Conservation (phyloP, 2,888 invertebrate species). For the Spodoptera littoralis region DNA sequence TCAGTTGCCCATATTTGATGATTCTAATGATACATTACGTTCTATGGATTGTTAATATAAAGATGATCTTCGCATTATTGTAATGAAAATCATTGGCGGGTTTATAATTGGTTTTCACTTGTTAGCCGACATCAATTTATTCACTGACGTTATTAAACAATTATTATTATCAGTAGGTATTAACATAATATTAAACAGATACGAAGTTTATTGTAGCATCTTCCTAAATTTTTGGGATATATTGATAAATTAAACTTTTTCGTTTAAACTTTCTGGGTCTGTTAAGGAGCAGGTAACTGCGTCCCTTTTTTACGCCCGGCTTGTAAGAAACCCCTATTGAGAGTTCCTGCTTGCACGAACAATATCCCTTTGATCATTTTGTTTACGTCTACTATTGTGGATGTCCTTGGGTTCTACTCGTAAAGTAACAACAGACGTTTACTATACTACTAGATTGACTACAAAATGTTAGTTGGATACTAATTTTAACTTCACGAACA, state of each 20-base stretch:
- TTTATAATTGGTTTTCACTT: constrained; percentile 28
- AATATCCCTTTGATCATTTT: constrained; percentile 58
- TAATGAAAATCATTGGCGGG: constrained; percentile 68
- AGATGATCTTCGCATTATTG: constrained; percentile 40
- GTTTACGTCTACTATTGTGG: constrained; percentile 51
- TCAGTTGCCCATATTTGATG: constrained; percentile 62
- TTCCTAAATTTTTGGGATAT: constrained; percentile 4
- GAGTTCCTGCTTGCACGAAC: constrained; percentile 47
- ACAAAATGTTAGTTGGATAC: constrained; percentile 22
- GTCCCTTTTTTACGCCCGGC: constrained; percentile 78
- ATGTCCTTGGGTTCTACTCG: constrained; percentile 42
- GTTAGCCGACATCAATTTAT: not conserved
- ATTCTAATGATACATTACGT: constrained; percentile 52
- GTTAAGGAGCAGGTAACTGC: constrained; percentile 78
- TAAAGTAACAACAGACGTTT: constrained; percentile 37
- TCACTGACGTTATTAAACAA: constrained; percentile 11
- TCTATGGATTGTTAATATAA: constrained; percentile 40
- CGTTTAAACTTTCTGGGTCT: constrained; percentile 29
- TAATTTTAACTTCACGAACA: constrained; percentile 38
- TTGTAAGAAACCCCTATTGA: constrained; percentile 70
- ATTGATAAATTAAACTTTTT: constrained; percentile 28
- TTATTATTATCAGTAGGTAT: not conserved
- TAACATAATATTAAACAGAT: not conserved
- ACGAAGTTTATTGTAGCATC: not conserved
- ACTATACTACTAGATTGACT: constrained; percentile 20